A percentile compares a stretch with the other conserved stretches of the same genome.
These are phyloP conservation scores for Drosophila funebris DNA, from an alignment of 1,140 invertebrate genomes.

Conservation along the genomic window DNA sequence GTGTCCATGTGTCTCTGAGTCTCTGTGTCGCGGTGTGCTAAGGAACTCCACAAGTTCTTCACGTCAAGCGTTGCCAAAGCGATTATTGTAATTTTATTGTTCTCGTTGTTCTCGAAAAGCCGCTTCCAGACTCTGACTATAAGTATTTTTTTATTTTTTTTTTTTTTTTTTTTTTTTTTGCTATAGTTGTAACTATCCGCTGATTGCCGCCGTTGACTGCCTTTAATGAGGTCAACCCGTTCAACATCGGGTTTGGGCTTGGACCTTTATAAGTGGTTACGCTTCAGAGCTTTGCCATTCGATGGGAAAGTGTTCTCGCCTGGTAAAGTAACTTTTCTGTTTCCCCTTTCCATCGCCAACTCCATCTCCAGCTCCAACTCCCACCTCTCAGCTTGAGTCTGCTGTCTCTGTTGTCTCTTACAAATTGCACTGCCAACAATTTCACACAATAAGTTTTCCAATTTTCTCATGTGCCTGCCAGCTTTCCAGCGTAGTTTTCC, in stretches of 20 bases:
- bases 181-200: slow-evolving; percentile 35
- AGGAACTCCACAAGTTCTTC: neutral
- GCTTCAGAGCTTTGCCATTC: slow-evolving; percentile 58
- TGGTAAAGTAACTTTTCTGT: slow-evolving; percentile 10
- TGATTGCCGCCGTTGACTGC: slow-evolving; percentile 46
- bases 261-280: slow-evolving; percentile 56
- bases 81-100: slow-evolving; percentile 81
- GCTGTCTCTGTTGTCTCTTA: slow-evolving; percentile 49
- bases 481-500: slow-evolving; percentile 12
- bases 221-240: slow-evolving; percentile 73
- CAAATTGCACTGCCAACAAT: slow-evolving; percentile 37
- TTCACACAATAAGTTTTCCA: slow-evolving; percentile 42
- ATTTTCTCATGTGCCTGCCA: slow-evolving; percentile 9
- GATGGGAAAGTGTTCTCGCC: slow-evolving; percentile 67
- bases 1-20: neutral
- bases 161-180: slow-evolving; percentile 5
- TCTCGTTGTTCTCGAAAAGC: slow-evolving; percentile 21
- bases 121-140: slow-evolving; percentile 33
- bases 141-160: slow-evolving; percentile 1
- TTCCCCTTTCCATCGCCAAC: neutral
- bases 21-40: too few relatives aligned
- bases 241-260: slow-evolving; percentile 1
- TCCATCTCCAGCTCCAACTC: neutral
- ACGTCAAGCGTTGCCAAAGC: slow-evolving; percentile 51
- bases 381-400: neutral